Evolutionary conservation across 2,113 vertebrate species (phyloP).

Genomic region (Merops nubicus): DNA sequence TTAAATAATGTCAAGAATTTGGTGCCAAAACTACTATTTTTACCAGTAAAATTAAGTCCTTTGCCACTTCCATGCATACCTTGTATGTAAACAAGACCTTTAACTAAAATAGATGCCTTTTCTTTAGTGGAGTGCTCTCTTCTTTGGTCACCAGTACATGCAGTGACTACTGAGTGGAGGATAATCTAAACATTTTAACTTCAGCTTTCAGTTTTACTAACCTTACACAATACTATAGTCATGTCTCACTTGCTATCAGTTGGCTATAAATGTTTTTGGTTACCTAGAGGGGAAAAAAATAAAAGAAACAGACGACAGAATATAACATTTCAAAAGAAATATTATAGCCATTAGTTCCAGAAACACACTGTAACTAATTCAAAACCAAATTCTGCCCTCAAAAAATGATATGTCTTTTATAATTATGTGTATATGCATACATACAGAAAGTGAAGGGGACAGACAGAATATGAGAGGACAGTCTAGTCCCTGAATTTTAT

Average conservation of each 20-base stretch:
- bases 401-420: background rate
- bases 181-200: background rate
- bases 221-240: background rate
- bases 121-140: background rate
- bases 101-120: background rate
- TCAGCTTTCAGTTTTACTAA: background rate
- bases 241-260: background rate
- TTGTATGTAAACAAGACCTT: background rate
- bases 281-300: background rate
- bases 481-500: background rate
- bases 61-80: background rate
- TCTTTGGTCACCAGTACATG: background rate
- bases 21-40: background rate
- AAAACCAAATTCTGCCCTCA: conserved; percentile 2
- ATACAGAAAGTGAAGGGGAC: background rate
- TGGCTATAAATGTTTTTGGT: background rate
- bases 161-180: background rate
- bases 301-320: background rate
- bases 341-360: conserved; percentile 5
- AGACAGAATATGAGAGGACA: background rate
- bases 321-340: background rate
- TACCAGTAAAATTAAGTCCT: background rate
- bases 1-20: background rate
- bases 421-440: background rate
- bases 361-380: conserved; percentile 1